Evolutionary conservation across 2,113 vertebrate species (phyloP), one percentile per base, ranked within the genome.

Genomic region (Brienomyrus longianalis): DNA sequence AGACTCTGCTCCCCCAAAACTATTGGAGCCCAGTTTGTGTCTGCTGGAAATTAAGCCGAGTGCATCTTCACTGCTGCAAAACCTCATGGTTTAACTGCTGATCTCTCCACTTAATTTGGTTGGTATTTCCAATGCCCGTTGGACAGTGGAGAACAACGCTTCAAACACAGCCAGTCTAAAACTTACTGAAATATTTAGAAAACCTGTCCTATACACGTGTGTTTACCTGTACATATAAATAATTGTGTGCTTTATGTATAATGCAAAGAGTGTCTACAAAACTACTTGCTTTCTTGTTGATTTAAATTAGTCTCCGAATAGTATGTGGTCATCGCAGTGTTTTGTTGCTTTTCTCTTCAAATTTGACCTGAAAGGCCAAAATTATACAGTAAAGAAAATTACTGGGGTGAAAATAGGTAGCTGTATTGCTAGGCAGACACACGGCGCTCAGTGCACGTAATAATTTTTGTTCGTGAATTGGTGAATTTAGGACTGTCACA

Each of bases 11-110:
- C 93, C 90, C 91, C 80, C 13, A 3, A 27, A 92, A 91, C 95
- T 91, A 93, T 94, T 93, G 93, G 90, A 91, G 90, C 88, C 91
- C 66, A 88, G 88, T 90, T 48, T 86, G 90, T 91, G 80, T 39
- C 39, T 39, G 39, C 2, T 39, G 39, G 39, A 39, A 39, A 39
- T 39, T 39, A 39, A 39, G 39, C 39, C 2, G 39, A 2, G 39
- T 62, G 56, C 21, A 62, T 62, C 92, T 70, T 70, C 27, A 31
- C 11, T 70, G n/a, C 27, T 70, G 62, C 62, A 70, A 31, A 70
- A 70, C 62, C 27, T 31, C 1, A 31, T 70, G 31, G 31, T 62
- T 70, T 91, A 90, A 92, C 91, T 91, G 74, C 87, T 70, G 74
- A 92, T 90, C 83, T 80, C 66, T 80, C 77, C 62, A 70, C 3